Evolutionary conservation across 2,113 vertebrate genomes (phyloP).

Genomic region (Apus apus): DNA sequence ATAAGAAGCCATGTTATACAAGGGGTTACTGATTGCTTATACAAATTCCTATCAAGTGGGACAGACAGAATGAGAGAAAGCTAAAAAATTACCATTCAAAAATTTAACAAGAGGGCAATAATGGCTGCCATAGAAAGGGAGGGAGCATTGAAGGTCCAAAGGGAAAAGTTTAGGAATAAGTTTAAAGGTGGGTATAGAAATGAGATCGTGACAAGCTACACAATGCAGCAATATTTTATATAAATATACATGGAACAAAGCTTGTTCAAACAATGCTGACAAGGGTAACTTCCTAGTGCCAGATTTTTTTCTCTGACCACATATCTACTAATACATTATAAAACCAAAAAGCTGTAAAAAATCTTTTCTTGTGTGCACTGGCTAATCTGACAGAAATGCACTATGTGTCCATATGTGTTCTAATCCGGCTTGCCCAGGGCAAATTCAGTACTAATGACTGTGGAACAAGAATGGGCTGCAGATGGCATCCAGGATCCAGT

Average conservation of each 20-base stretch:
- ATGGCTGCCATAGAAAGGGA: neutral
- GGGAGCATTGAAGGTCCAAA: neutral
- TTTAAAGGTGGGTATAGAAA: neutral
- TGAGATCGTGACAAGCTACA: neutral
- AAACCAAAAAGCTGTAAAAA: neutral
- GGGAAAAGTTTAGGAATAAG: neutral
- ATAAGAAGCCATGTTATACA: neutral
- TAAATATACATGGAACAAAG: neutral
- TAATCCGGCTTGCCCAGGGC: neutral
- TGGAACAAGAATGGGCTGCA: neutral
- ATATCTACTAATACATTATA: neutral
- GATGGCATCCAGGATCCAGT: neutral
- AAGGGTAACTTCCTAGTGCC: neutral
- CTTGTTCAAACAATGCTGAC: neutral
- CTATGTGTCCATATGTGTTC: neutral
- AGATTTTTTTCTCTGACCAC: neutral
- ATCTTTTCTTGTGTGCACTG: neutral
- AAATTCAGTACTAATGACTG: neutral
- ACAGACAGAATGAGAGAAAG: neutral
- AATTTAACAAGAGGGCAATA: neutral
- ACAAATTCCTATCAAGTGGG: neutral
- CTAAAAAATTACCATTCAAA: neutral
- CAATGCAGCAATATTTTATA: neutral
- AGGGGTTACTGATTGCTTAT: neutral
- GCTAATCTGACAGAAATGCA: neutral